Evolutionary conservation across 2,888 invertebrate species (phyloP).

Genomic region (Taenaris catops): DNA sequence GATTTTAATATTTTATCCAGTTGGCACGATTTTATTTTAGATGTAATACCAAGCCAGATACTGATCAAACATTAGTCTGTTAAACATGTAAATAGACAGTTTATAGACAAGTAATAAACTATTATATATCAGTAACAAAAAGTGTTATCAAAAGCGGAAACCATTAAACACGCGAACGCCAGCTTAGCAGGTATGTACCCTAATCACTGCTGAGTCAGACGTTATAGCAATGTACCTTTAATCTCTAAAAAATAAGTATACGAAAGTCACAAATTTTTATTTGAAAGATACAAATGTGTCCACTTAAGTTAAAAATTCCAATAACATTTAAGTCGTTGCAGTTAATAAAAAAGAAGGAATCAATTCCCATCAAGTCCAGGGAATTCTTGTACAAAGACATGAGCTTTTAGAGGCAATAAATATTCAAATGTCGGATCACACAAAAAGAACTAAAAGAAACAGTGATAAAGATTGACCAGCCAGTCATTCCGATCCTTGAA

Average conservation of each 20-base stretch:
- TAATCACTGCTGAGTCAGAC: too few species aligned
- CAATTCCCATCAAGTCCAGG: constrained; percentile 19
- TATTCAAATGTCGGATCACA: constrained; percentile 42
- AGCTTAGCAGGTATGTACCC: background rate
- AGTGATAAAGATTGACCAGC: constrained; percentile 16
- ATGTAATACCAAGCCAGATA: too few species aligned
- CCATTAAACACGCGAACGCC: background rate
- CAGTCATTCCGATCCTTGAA: constrained; percentile 21
- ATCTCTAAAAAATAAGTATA: background rate
- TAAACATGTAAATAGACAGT: too few species aligned
- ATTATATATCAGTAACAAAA: background rate
- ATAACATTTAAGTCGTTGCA: constrained; percentile 5
- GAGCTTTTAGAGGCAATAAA: constrained; percentile 49
- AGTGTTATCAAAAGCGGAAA: background rate
- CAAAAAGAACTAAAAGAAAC: constrained; percentile 28
- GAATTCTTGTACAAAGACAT: constrained; percentile 27
- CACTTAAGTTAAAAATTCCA: constrained; percentile 7
- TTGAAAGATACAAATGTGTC: constrained; percentile 9
- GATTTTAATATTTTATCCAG: too few species aligned
- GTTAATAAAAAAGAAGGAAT: constrained; percentile 18
- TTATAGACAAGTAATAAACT: too few species aligned
- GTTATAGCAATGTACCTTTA: too few species aligned
- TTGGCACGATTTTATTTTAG: too few species aligned
- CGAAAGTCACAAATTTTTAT: background rate
- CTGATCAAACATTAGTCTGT: too few species aligned